phyloP scores from a whole-genome alignment of 64 coral and sea anemone genomes.

The Stichodactyla mertensii region DNA sequence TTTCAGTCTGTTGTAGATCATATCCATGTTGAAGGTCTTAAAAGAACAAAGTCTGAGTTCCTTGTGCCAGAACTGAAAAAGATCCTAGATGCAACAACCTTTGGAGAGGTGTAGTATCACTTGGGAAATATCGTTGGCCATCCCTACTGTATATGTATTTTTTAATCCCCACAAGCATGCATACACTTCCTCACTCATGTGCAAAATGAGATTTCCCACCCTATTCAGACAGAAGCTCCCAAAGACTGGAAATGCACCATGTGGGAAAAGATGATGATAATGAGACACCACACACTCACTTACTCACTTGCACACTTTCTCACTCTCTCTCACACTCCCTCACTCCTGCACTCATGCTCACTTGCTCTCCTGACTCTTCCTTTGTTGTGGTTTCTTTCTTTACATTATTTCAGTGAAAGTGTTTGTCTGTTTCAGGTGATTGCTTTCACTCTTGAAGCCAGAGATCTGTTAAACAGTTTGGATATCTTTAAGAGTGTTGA shows the following conservation, averaged over 20 bases:
- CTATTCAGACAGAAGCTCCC: no score
- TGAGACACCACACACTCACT: neutral
- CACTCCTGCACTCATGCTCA: neutral
- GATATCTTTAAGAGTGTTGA: slow-evolving; percentile 45
- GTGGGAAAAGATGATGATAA: no score
- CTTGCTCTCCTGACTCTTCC: neutral
- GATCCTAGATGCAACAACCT: slow-evolving; percentile 41
- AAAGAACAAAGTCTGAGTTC: slow-evolving; percentile 55
- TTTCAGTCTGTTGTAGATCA: slow-evolving; percentile 44
- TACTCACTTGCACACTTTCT: no score
- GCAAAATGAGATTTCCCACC: no score
- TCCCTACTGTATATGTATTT: neutral
- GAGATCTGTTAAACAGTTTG: slow-evolving; percentile 35
- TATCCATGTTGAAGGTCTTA: slow-evolving; percentile 59
- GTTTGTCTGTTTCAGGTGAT: slow-evolving; percentile 8
- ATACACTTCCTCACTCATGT: no score
- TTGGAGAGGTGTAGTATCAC: slow-evolving; percentile 19
- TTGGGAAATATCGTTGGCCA: neutral
- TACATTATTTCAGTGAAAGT: neutral
- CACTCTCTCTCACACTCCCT: no score
- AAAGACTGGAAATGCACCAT: no score
- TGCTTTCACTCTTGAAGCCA: slow-evolving; percentile 25
- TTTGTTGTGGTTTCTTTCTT: neutral
- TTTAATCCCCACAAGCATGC: neutral
- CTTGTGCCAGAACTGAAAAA: slow-evolving; percentile 34